Evolutionary conservation across 2,888 invertebrate species (phyloP).

Genomic region (Cosmopolites sordidus): DNA sequence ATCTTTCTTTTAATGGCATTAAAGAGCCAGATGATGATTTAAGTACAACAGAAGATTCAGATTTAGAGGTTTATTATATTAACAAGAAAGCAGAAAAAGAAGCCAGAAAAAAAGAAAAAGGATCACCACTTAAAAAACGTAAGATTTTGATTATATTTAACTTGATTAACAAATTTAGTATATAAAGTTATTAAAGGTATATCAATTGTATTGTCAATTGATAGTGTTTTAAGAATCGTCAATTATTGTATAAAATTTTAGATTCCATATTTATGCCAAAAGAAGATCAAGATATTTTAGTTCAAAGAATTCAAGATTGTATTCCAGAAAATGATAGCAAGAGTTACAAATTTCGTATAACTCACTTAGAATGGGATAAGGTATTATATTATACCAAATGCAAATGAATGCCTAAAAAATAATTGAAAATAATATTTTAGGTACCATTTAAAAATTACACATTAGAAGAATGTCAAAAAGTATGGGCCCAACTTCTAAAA

Average conservation of each 20-base stretch:
- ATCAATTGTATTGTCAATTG: too few species aligned
- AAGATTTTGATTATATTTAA: slow-evolving; percentile 2
- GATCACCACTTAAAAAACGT: slow-evolving; percentile 15
- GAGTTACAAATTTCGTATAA: slow-evolving; percentile 46
- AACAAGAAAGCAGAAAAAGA: slow-evolving; percentile 27
- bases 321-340: slow-evolving; percentile 50
- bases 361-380: slow-evolving; percentile 50
- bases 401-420: too few species aligned
- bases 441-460: slow-evolving; percentile 50
- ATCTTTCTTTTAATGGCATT: slow-evolving; percentile 16
- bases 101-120: slow-evolving; percentile 21
- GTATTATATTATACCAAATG: slow-evolving; percentile 39
- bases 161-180: too few species aligned
- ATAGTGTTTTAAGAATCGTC: too few species aligned
- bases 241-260: slow-evolving; percentile 4
- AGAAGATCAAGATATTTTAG: slow-evolving; percentile 46
- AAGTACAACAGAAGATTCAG: slow-evolving; percentile 22
- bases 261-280: slow-evolving; percentile 37
- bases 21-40: slow-evolving; percentile 1
- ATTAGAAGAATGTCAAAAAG: slow-evolving; percentile 50
- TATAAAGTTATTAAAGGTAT: too few species aligned
- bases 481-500: slow-evolving; percentile 49
- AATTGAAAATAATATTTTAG: slow-evolving; percentile 36
- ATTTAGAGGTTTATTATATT: slow-evolving; percentile 29
- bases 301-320: slow-evolving; percentile 45